A percentile compares a stretch with the other conserved stretches of the same genome.
phyloP scores from a whole-genome alignment of 2,797 vertebrate species.

The Chelidonichthys spinosus region DNA sequence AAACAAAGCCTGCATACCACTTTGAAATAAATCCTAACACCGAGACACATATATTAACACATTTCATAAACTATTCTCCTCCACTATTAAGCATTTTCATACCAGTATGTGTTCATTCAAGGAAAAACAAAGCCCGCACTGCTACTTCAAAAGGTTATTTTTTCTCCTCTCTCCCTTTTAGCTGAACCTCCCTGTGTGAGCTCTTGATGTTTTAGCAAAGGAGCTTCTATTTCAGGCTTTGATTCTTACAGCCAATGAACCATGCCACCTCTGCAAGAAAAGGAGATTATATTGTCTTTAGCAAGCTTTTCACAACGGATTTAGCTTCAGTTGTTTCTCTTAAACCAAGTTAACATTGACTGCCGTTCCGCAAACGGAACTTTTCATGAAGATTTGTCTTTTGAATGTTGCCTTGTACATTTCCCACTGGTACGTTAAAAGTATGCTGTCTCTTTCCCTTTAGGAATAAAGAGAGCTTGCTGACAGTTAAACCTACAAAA shows the following conservation, averaged over 20 bases:
- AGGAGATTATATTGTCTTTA: conserved; percentile 9
- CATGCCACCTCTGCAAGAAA: background rate
- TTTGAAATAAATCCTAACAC: conserved; percentile 43
- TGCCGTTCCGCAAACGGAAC: conserved; percentile 16
- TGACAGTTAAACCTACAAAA: background rate
- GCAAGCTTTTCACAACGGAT: background rate
- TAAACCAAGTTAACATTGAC: conserved; percentile 26
- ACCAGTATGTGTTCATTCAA: conserved; percentile 9
- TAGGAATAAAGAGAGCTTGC: background rate
- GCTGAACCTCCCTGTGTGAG: background rate
- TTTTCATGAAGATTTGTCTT: conserved; percentile 21
- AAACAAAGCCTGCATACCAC: background rate
- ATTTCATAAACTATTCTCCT: conserved; percentile 14
- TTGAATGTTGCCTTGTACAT: background rate
- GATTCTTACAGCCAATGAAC: background rate
- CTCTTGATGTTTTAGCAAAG: background rate
- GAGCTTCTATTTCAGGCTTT: background rate
- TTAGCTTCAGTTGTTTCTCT: background rate
- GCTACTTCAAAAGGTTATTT: background rate
- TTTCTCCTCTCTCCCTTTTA: background rate
- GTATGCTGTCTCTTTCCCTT: conserved; percentile 8
- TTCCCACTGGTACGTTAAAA: conserved; percentile 10
- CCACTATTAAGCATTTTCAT: background rate
- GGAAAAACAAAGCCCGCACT: conserved; percentile 34
- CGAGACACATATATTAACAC: conserved; percentile 8